Evolutionary conservation across 1,140 invertebrate genomes (phyloP).

Genomic region (Lepidurus packardi): DNA sequence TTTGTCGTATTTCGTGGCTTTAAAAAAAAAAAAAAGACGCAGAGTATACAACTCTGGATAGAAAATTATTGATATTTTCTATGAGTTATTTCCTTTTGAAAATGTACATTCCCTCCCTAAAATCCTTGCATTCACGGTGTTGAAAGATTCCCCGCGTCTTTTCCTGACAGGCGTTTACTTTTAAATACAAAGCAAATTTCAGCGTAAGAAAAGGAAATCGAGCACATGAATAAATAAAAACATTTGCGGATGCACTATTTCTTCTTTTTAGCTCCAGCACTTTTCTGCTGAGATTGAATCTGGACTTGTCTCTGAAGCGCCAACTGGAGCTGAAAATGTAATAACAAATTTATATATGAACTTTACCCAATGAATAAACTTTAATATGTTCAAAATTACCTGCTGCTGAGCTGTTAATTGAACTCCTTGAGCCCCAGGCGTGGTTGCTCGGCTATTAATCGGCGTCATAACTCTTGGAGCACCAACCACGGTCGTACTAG

Average conservation of each 20-base stretch:
- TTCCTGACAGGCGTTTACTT: background rate
- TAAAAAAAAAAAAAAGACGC: background rate
- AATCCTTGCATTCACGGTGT: background rate
- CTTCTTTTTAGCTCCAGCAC: background rate
- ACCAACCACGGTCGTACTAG: conserved; percentile 4
- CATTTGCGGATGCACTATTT: background rate
- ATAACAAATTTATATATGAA: background rate
- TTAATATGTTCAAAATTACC: background rate
- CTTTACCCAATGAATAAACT: background rate
- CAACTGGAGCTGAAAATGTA: conserved; percentile 29
- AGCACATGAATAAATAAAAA: background rate
- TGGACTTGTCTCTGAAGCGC: conserved; percentile 32
- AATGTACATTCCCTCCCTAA: conserved; percentile 11
- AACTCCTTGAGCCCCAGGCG: conserved; percentile 27
- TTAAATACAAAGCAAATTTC: background rate
- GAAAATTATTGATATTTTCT: conserved; percentile 2
- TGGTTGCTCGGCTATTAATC: conserved; percentile 20
- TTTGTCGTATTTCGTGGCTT: background rate
- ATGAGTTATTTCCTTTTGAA: background rate
- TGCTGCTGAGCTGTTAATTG: background rate
- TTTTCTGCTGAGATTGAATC: conserved; percentile 29
- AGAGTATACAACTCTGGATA: background rate
- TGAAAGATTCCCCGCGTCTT: background rate
- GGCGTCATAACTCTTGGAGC: conserved; percentile 25
- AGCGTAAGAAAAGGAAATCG: background rate